phyloP scores from a whole-genome alignment of 1,140 invertebrate genomes.

The Cherax destructor region DNA sequence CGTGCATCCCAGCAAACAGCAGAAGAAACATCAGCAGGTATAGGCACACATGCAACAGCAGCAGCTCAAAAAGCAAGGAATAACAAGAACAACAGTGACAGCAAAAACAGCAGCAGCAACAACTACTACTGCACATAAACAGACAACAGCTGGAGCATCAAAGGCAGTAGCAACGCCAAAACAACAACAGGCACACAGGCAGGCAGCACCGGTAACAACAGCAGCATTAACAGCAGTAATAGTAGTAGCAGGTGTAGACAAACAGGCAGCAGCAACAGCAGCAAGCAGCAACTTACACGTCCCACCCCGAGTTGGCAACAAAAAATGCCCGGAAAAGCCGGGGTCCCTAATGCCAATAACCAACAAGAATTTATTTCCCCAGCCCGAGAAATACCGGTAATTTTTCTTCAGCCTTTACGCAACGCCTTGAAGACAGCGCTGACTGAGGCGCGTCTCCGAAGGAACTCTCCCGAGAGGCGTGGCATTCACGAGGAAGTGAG shows the following conservation, averaged over 20 bases:
- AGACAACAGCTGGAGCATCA: too few species aligned
- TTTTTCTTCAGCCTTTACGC: neutral
- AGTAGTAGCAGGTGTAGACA: neutral
- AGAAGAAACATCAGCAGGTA: neutral
- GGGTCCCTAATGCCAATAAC: conserved; percentile 29
- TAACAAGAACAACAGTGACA: neutral
- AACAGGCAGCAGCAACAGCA: neutral
- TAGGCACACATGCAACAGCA: neutral
- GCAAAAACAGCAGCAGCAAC: too few species aligned
- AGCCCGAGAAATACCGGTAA: neutral
- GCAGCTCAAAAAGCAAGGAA: neutral
- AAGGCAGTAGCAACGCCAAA: too few species aligned
- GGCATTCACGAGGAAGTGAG: neutral
- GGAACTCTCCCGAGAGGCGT: neutral
- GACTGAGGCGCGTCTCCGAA: neutral
- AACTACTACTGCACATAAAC: neutral
- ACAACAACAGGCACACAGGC: too few species aligned
- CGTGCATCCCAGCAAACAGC: too few species aligned
- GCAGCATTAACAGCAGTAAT: too few species aligned
- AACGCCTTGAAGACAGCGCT: neutral
- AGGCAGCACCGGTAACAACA: too few species aligned
- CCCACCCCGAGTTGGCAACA: conserved; percentile 48
- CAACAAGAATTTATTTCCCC: neutral
- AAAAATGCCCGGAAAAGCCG: conserved; percentile 41
- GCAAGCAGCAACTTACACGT: neutral